Evolutionary conservation across 2,888 invertebrate genomes (phyloP).

Genomic region (Endomychus coccineus): DNA sequence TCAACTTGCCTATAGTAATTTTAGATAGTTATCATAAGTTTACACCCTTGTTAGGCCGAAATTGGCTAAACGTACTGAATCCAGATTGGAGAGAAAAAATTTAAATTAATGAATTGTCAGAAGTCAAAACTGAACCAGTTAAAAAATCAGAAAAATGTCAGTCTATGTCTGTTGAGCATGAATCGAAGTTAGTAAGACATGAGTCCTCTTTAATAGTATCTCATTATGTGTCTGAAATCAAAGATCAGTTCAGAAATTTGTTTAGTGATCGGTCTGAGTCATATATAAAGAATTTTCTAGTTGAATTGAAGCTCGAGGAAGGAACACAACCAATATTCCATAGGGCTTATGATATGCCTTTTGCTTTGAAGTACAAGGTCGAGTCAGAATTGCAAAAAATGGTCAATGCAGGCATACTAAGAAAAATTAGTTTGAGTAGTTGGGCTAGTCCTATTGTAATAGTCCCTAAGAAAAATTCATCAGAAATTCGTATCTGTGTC

Average conservation of each 20-base stretch:
- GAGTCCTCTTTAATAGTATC: too few species aligned
- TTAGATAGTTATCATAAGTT: constrained; percentile 9
- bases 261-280: too few species aligned
- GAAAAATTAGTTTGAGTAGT: constrained; percentile 20
- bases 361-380: constrained; percentile 20
- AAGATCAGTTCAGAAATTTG: too few species aligned
- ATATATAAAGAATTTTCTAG: constrained; percentile 12
- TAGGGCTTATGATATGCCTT: constrained; percentile 24
- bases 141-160: too few species aligned
- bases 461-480: constrained; percentile 25
- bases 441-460: constrained; percentile 31
- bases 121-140: too few species aligned
- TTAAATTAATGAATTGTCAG: too few species aligned
- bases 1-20: constrained; percentile 13
- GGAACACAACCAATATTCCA: constrained; percentile 22
- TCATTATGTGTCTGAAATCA: too few species aligned
- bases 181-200: too few species aligned
- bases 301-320: constrained; percentile 14
- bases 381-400: constrained; percentile 23
- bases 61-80: constrained; percentile 16
- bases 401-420: constrained; percentile 17
- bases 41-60: constrained; percentile 18
- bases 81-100: constrained; percentile 14
- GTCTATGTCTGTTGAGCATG: too few species aligned
- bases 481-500: constrained; percentile 27